A percentile compares a stretch with the other conserved stretches of the same genome.
These are phyloP conservation scores for Listronotus bonariensis DNA, from an alignment of 1,140 invertebrate species.

Conservation along the genomic window DNA sequence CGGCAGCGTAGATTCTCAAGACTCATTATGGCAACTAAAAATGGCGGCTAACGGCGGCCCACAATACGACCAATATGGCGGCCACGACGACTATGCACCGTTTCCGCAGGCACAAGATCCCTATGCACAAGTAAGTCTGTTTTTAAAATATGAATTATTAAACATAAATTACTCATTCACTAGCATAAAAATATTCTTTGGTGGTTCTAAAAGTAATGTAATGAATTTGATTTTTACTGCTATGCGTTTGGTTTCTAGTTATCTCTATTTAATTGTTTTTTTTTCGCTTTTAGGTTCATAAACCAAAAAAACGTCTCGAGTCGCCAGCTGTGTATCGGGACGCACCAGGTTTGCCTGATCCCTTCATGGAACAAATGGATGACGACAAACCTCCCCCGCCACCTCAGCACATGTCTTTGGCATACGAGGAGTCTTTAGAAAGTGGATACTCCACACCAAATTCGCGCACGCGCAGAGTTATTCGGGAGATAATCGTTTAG, in stretches of 20 bases:
- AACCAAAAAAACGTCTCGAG: slow-evolving; percentile 84
- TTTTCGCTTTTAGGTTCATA: slow-evolving; percentile 69
- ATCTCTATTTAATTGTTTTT: too few relatives aligned
- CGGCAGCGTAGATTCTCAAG: slow-evolving; percentile 90
- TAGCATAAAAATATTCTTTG: too few relatives aligned
- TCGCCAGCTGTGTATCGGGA: slow-evolving; percentile 81
- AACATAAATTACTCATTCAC: neutral
- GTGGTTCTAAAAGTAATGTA: too few relatives aligned
- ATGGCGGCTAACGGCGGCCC: slow-evolving; percentile 63
- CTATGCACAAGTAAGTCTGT: slow-evolving; percentile 29
- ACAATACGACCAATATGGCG: slow-evolving; percentile 37
- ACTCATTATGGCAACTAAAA: slow-evolving; percentile 94
- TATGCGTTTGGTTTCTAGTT: too few relatives aligned
- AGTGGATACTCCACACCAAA: slow-evolving; percentile 92
- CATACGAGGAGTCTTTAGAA: slow-evolving; percentile 89
- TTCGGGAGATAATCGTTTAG: slow-evolving; percentile 94
- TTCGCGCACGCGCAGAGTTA: slow-evolving; percentile 84
- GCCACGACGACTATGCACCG: slow-evolving; percentile 84
- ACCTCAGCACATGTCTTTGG: slow-evolving; percentile 80
- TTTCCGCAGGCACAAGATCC: slow-evolving; percentile 71
- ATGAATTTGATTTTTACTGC: too few relatives aligned
- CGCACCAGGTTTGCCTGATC: slow-evolving; percentile 86
- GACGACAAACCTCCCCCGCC: slow-evolving; percentile 70
- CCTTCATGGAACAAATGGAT: slow-evolving; percentile 80
- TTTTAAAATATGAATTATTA: neutral